These are phyloP conservation scores for Bryconaethiops microstoma DNA, from an alignment of 2,797 vertebrate genomes.

Conservation along the genomic window DNA sequence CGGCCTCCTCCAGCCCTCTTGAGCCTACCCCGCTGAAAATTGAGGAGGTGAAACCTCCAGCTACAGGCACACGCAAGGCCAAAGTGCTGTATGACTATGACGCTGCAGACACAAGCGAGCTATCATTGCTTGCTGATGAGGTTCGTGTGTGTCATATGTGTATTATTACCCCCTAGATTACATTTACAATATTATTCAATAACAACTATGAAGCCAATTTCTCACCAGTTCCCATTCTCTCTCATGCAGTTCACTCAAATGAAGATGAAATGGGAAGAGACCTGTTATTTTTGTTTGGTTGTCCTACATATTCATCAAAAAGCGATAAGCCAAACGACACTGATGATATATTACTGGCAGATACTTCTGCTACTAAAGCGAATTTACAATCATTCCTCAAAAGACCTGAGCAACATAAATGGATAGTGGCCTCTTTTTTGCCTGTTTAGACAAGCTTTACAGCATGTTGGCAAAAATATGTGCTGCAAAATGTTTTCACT, in stretches of 20 bases:
- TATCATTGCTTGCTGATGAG: conserved; percentile 94
- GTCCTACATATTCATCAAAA: no score
- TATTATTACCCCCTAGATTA: not conserved
- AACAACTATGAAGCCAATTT: not conserved
- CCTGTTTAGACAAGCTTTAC: not conserved
- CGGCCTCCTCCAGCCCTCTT: conserved; percentile 54
- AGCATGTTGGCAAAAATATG: not conserved
- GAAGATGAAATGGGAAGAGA: no score
- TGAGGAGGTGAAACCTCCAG: conserved; percentile 81
- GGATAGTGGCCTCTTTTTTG: no score
- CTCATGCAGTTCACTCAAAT: no score
- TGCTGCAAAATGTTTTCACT: not conserved
- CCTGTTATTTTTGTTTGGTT: no score
- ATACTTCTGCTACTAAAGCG: no score
- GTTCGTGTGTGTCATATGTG: conserved; percentile 67
- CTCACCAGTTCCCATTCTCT: not conserved
- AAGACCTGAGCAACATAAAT: no score
- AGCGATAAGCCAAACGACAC: no score
- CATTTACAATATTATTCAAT: not conserved
- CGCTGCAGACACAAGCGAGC: conserved; percentile 88
- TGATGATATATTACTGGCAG: no score
- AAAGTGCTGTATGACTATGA: conserved; percentile 96
- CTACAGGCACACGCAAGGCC: conserved; percentile 90
- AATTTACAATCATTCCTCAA: no score
- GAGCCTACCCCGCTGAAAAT: conserved; percentile 75